phyloP scores from a whole-genome alignment of 2,888 invertebrate genomes.

The Oscheius myriophilus region DNA sequence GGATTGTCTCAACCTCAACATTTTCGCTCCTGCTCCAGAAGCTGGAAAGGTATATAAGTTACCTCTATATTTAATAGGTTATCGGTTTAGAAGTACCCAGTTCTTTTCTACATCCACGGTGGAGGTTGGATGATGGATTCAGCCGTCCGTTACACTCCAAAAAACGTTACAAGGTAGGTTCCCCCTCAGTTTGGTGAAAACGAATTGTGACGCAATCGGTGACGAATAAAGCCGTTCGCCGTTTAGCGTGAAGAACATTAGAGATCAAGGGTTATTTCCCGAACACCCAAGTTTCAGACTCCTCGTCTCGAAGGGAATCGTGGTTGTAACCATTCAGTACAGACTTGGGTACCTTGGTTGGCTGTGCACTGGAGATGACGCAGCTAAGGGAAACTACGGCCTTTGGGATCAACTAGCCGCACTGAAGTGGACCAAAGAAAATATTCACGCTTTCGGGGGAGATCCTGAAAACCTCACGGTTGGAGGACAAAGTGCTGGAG shows the following conservation, averaged over 20 bases:
- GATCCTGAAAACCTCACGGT: slow-evolving; percentile 61
- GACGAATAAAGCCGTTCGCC: slow-evolving; percentile 33
- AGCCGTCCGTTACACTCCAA: slow-evolving; percentile 49
- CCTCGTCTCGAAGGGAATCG: slow-evolving; percentile 59
- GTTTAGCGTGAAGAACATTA: slow-evolving; percentile 23
- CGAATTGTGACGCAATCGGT: slow-evolving; percentile 20
- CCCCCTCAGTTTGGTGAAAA: not conserved
- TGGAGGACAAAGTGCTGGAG: slow-evolving; percentile 65
- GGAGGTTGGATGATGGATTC: slow-evolving; percentile 64
- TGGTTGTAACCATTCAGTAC: slow-evolving; percentile 67
- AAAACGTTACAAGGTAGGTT: slow-evolving; percentile 46
- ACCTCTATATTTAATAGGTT: not conserved
- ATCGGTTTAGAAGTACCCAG: slow-evolving; percentile 57
- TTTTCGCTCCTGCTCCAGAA: slow-evolving; percentile 54
- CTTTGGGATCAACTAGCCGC: slow-evolving; percentile 52
- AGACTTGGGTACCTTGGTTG: slow-evolving; percentile 67
- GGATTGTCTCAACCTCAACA: slow-evolving; percentile 63
- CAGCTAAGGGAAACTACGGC: slow-evolving; percentile 52
- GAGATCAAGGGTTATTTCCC: slow-evolving; percentile 5
- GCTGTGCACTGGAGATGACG: slow-evolving; percentile 61
- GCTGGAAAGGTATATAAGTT: slow-evolving; percentile 20
- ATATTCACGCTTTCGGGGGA: slow-evolving; percentile 62
- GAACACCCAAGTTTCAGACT: slow-evolving; percentile 37
- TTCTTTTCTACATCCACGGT: slow-evolving; percentile 67
- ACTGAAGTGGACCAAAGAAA: slow-evolving; percentile 57